Evolutionary conservation across 2,888 invertebrate genomes (phyloP).

Genomic region (Pterostichus niger): DNA sequence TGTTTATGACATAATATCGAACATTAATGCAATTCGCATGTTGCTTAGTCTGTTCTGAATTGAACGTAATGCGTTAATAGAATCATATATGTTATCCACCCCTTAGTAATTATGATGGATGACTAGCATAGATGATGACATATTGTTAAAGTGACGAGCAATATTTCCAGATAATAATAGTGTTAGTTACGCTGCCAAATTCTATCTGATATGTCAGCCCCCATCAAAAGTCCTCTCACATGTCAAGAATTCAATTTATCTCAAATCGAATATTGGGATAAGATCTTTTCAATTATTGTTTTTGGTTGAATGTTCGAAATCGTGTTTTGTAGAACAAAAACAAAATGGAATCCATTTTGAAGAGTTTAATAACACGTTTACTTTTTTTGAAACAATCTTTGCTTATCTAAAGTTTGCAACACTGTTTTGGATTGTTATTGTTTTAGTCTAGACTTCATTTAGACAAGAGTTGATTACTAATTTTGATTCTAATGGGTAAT

Average conservation of each 20-base stretch:
- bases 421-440: neutral
- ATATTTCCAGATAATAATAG: constrained; percentile 36
- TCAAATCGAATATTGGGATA: too few species aligned
- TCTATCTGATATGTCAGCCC: constrained; percentile 2
- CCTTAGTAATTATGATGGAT: constrained; percentile 48
- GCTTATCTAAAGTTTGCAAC: neutral
- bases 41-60: constrained; percentile 3
- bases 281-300: neutral
- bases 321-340: too few species aligned
- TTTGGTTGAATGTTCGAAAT: neutral
- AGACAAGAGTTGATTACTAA: neutral
- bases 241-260: constrained; percentile 1
- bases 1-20: constrained; percentile 11
- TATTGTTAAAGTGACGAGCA: constrained; percentile 33
- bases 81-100: constrained; percentile 40
- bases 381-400: neutral
- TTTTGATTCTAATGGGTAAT: constrained; percentile 15
- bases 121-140: constrained; percentile 37
- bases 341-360: neutral
- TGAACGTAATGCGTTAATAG: constrained; percentile 26
- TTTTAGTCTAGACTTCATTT: constrained; percentile 9
- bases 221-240: neutral
- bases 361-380: neutral
- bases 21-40: constrained; percentile 41
- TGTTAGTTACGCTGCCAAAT: constrained; percentile 34